Percentiles rank a stretch among this genome's conserved stretches.
phyloP scores from a whole-genome alignment of 2,888 invertebrate species.

The Melolontha melolontha region DNA sequence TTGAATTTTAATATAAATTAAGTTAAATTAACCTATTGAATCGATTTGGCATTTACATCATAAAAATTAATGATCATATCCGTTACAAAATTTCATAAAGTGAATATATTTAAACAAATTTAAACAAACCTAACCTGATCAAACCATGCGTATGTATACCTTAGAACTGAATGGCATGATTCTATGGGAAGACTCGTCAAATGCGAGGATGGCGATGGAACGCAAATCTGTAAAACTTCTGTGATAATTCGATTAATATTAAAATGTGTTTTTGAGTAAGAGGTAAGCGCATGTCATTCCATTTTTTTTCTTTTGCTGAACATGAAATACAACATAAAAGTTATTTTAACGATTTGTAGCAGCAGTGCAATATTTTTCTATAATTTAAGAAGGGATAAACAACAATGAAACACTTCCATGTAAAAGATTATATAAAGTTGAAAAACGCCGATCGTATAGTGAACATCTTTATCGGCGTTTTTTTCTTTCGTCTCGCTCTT shows the following conservation, averaged over 20 bases:
- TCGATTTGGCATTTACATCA: no score
- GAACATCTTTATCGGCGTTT: constrained; percentile 31
- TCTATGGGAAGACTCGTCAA: constrained; percentile 18
- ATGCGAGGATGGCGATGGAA: constrained; percentile 18
- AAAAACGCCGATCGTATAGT: constrained; percentile 28
- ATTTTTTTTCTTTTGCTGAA: constrained; percentile 14
- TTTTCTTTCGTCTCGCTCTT: constrained; percentile 1
- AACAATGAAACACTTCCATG: no score
- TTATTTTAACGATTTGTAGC: constrained; percentile 44
- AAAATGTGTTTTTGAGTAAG: constrained; percentile 14
- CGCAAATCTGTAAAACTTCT: constrained; percentile 46
- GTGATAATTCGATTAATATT: constrained; percentile 49
- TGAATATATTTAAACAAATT: no score
- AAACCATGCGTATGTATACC: not conserved
- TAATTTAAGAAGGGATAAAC: not conserved
- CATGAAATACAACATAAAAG: constrained; percentile 29
- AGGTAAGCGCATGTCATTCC: constrained; percentile 40
- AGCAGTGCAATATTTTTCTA: constrained; percentile 40
- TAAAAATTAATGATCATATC: not conserved
- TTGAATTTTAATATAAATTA: constrained; percentile 39
- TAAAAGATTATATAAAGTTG: not conserved
- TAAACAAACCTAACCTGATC: not conserved
- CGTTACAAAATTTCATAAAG: no score
- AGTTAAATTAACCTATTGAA: no score
- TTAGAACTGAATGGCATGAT: constrained; percentile 25